Evolutionary conservation across 2,888 invertebrate species (phyloP), one percentile per base, ranked within the genome.

Genomic region (Alloplasta piceator): DNA sequence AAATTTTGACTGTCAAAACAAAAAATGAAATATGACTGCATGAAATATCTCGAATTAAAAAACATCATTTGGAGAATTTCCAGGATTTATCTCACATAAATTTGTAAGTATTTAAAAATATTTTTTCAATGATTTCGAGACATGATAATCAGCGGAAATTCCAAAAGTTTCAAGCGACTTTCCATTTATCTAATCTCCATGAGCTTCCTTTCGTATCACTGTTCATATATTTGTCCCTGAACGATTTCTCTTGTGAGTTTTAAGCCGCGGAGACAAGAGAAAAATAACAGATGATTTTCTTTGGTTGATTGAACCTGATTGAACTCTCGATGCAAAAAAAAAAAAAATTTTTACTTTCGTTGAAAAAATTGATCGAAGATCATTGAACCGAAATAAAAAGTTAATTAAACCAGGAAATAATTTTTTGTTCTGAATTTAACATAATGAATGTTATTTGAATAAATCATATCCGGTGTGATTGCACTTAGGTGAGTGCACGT

Each of bases 221-320:
- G 38, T 66, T 14, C 38, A 36, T 46, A 80, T 61, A 38, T 66
- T 70, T 39, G 58, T 38, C 52, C 7, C 16, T 38, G 5, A 56
- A 55, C 46, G 36, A 41, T 41, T 43, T 39, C 52, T 26, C 26
- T 26, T 7, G 7, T 43, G 52, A 52, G 52, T 7, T 26, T 26
- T 43, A 10, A 43, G 16, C 14, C 26, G 43, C 50, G 46, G 60
- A 43, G 61, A 48, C 50, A 63, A n/a, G 46, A 46, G 26, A 64
- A 48, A 63, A 56, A 10, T 39, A 48, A 10, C 26, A 48, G 6
- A 16, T 26, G 14, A 41, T 64, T 41, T 16, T 6, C 38, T 64
- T 12, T 6, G 70, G 79, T 75, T 80, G 64, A 75, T 71, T 16
- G 70, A 80, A 75, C 74, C 52, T 80, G 64, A 75, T 71, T 16